phyloP scores from a whole-genome alignment of 2,888 invertebrate species.

The Holacanthella duospinosa region DNA sequence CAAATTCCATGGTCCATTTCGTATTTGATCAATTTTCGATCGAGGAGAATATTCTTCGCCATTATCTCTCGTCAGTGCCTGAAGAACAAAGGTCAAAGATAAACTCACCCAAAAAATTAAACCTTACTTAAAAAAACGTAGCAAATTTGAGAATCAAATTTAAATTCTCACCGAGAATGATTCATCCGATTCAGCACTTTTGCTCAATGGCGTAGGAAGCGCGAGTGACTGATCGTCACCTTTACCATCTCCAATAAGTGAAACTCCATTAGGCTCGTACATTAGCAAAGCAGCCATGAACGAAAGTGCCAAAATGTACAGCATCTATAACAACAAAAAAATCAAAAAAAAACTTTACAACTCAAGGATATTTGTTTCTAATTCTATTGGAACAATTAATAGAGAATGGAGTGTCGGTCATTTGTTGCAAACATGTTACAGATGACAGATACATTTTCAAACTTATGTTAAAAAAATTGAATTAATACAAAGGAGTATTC shows the following conservation, averaged over 20 bases:
- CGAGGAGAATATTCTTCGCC: constrained; percentile 10
- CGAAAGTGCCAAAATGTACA: constrained; percentile 63
- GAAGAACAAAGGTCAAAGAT: no score
- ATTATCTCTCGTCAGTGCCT: neutral
- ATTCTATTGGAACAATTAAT: neutral
- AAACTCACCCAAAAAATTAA: no score
- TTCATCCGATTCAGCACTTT: constrained; percentile 40
- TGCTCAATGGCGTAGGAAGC: constrained; percentile 62
- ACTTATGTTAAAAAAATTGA: no score
- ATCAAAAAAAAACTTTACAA: neutral
- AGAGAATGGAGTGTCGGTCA: no score
- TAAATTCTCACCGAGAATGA: neutral
- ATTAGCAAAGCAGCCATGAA: constrained; percentile 52
- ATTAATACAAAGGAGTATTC: no score
- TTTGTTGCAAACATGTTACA: no score
- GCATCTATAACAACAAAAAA: constrained; percentile 48
- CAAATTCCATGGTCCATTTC: constrained; percentile 25
- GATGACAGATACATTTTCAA: no score
- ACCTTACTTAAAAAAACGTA: neutral
- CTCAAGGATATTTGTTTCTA: neutral
- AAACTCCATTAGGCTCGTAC: constrained; percentile 41
- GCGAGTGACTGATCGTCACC: constrained; percentile 38
- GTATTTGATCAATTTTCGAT: constrained; percentile 19
- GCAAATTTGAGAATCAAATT: neutral
- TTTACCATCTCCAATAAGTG: constrained; percentile 12